Conservation (phyloP, 2,888 invertebrate species). For the Eupithecia inturbata region DNA sequence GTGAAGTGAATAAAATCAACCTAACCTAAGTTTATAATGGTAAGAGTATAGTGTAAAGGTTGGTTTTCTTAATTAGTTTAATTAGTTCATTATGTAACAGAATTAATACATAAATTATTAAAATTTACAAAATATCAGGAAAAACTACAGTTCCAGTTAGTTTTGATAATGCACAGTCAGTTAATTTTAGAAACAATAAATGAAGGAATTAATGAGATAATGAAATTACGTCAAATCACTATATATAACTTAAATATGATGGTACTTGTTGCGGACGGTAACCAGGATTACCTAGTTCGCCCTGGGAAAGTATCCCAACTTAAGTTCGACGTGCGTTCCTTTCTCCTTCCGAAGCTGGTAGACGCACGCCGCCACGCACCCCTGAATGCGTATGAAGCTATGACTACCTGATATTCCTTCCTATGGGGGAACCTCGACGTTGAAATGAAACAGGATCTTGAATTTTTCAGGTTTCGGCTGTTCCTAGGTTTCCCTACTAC, state of each 20-base stretch:
- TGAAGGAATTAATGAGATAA: neutral
- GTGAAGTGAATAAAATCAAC: conserved; percentile 6
- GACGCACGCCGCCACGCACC: too few relatives aligned
- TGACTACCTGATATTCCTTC: too few relatives aligned
- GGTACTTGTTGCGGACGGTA: too few relatives aligned
- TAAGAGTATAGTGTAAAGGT: neutral
- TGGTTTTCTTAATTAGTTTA: neutral
- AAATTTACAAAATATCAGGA: neutral
- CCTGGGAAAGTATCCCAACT: too few relatives aligned
- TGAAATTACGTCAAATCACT: neutral
- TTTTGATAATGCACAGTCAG: neutral
- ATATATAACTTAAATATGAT: neutral
- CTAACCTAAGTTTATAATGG: neutral
- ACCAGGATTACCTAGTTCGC: too few relatives aligned
- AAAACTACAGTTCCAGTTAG: neutral
- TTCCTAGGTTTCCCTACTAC: too few relatives aligned
- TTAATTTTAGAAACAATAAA: neutral
- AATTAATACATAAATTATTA: neutral
- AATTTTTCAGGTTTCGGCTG: too few relatives aligned
- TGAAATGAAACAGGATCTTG: too few relatives aligned
- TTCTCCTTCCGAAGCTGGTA: too few relatives aligned
- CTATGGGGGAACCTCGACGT: too few relatives aligned
- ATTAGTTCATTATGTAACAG: neutral
- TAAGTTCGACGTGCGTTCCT: too few relatives aligned
- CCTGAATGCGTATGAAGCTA: too few relatives aligned